Evolutionary conservation across 2,888 invertebrate species (phyloP), one percentile per base, ranked within the genome.

Genomic region (Hydrotaea diabolus): DNA sequence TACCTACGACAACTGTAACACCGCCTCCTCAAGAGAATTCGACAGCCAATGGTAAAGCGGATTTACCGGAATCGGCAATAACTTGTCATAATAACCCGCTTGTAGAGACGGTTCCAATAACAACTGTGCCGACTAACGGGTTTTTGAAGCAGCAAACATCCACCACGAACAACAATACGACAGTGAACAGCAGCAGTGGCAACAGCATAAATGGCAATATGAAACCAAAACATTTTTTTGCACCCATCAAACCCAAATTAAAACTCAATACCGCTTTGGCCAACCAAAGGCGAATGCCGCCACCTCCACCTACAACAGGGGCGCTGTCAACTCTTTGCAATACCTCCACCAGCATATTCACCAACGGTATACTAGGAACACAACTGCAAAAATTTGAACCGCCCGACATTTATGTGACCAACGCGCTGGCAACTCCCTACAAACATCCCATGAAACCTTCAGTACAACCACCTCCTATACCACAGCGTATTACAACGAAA

Each of bases 151-250:
- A 39, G 15, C 17, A 3, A 3, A 64, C 13, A 36, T 36, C 36
- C 31, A 36, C 64, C 43, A 15, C 43, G 13, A 46, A 69, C 66
- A 19, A 55, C 73, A 19, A 79, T 17, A 43, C 23, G 19, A 17
- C 17, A 57, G 71, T 73, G 79, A 71, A 53, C 82, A 78, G 19
- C 43, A 74, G 5, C 2, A 74, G 71, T 26, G 66, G 46, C n/a
- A 74, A 46, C 46, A 89, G 89, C 75, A 90, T 89, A 82, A 26
- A 59, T 43, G 79, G 62, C 23, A 77, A 39, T 19, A 82, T 76
- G 43, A 79, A 80, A 55, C 92, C 92, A 0, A 93, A 91, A 86
- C 93, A 93, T 86, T 93, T 93, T 85, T 93, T 93, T 87, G 92
- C 93, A 23, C 93, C 93, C 17, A 89, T 93, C 8, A 92, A 92